Evolutionary conservation across 2,888 invertebrate genomes (phyloP).

Genomic region (Clepsis dumicolana): DNA sequence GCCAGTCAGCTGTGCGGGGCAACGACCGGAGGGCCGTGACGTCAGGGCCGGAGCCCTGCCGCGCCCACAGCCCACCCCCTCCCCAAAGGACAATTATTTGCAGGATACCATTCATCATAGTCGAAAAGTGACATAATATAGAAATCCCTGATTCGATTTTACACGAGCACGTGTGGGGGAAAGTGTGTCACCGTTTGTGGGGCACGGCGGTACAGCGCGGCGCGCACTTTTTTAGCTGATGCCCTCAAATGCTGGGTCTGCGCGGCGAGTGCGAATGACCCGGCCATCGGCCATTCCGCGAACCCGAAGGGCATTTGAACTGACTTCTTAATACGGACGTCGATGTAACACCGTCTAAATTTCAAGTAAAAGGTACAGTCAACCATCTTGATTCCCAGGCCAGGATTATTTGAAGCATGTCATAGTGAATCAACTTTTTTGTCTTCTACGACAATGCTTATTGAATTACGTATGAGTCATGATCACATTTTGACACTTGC

Average conservation of each 20-base stretch:
- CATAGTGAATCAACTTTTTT: too few relatives aligned
- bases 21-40: constrained; percentile 38
- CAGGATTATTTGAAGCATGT: too few relatives aligned
- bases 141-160: constrained; percentile 18
- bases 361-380: too few relatives aligned
- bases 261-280: not conserved
- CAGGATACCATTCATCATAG: constrained; percentile 37
- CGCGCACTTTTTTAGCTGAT: constrained; percentile 11
- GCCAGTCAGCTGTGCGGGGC: constrained; percentile 36
- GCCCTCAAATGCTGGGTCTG: not conserved
- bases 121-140: constrained; percentile 37
- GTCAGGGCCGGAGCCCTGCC: constrained; percentile 36
- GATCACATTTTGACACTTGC: too few relatives aligned
- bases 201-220: not conserved
- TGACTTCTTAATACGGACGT: not conserved
- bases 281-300: not conserved
- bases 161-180: constrained; percentile 6
- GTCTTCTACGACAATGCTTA: too few relatives aligned
- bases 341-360: too few relatives aligned
- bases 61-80: constrained; percentile 23
- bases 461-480: too few relatives aligned
- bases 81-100: constrained; percentile 38
- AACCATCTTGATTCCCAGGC: too few relatives aligned
- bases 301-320: not conserved
- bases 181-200: constrained; percentile 16